phyloP scores from a whole-genome alignment of 2,113 vertebrate genomes.

The Dipodomys stephensi region DNA sequence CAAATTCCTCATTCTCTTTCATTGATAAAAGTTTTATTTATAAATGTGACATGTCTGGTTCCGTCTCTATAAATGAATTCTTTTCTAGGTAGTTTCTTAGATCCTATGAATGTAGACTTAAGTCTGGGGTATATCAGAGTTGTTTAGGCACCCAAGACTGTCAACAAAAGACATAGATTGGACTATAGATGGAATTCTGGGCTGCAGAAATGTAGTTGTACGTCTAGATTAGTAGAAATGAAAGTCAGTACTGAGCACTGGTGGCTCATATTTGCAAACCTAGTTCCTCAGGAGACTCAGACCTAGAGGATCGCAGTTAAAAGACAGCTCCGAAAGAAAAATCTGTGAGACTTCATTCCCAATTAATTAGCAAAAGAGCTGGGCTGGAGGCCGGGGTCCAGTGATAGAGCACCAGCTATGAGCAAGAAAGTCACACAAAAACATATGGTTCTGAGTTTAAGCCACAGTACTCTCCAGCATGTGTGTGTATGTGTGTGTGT shows the following conservation, averaged over 20 bases:
- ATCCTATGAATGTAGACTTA: constrained; percentile 11
- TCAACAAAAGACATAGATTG: not conserved
- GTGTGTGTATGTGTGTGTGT: no score
- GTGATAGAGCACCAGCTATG: no score
- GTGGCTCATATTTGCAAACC: no score
- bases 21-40: not conserved
- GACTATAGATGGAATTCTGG: not conserved
- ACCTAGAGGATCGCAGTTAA: no score
- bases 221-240: not conserved
- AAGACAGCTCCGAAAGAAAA: no score
- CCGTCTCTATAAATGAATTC: not conserved
- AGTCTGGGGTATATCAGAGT: not conserved
- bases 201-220: not conserved
- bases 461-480: no score
- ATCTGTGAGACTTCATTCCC: no score
- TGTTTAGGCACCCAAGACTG: not conserved
- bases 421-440: no score
- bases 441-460: no score
- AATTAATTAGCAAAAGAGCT: no score
- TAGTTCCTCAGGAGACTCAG: no score
- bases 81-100: not conserved
- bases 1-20: constrained; percentile 51
- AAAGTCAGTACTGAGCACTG: not conserved
- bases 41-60: not conserved
- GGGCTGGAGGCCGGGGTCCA: no score